Percentiles rank a stretch among this genome's conserved stretches.
phyloP scores from a whole-genome alignment of 1,140 invertebrate species.

The Cotesia typhae region DNA sequence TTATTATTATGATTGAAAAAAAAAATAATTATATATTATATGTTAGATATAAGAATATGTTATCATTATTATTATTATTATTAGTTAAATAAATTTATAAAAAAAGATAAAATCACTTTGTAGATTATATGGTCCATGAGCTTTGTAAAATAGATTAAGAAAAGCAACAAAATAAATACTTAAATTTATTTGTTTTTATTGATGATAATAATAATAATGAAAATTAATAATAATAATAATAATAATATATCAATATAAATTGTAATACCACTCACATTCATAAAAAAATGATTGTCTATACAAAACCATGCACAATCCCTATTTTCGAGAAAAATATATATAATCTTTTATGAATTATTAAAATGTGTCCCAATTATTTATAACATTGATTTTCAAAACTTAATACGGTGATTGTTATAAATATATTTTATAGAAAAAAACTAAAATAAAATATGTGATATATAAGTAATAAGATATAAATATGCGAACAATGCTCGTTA shows the following conservation, averaged over 20 bases:
- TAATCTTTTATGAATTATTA: conserved; percentile 9
- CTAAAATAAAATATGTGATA: conserved; percentile 55
- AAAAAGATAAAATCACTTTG: not conserved
- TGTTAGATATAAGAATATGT: conserved; percentile 20
- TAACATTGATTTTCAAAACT: conserved; percentile 15
- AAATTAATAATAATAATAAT: not conserved
- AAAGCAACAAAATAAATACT: conserved; percentile 10
- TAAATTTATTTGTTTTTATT: conserved; percentile 2
- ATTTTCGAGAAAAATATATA: conserved; percentile 6
- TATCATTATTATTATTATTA: conserved; percentile 20
- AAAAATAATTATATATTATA: conserved; percentile 19
- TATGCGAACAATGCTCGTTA: conserved; percentile 38
- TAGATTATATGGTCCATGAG: conserved; percentile 25
- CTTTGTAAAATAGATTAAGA: conserved; percentile 23
- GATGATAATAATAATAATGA: too few species aligned
- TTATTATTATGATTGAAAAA: not conserved
- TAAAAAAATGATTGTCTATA: not conserved
- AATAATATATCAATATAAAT: conserved; percentile 8
- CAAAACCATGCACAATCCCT: conserved; percentile 9
- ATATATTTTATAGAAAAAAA: conserved; percentile 53
- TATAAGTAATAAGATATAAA: conserved; percentile 54
- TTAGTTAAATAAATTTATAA: not conserved
- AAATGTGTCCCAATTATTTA: conserved; percentile 25
- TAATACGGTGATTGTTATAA: conserved; percentile 41
- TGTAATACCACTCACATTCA: conserved; percentile 19